Conservation (phyloP, 2,888 invertebrate genomes). For the Amphipyra tragopoginis region DNA sequence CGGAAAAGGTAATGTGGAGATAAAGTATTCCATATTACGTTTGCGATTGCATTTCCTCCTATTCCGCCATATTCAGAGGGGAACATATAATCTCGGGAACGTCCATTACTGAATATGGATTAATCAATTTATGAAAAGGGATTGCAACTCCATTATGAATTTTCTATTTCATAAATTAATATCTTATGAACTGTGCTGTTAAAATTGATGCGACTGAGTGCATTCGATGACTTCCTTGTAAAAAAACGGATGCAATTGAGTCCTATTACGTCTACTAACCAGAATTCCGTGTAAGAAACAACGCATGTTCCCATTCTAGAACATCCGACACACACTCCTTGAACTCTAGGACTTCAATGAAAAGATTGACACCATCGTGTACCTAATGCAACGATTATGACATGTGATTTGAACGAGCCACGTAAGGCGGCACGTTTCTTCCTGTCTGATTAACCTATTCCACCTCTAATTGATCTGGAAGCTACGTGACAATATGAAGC, state of each 20-base stretch:
- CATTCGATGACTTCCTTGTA: conserved; percentile 10
- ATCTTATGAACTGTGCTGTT: no score
- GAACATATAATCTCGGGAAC: no score
- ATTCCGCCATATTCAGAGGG: no score
- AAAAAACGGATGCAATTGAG: conserved; percentile 19
- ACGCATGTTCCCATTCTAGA: conserved; percentile 12
- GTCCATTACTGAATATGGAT: no score
- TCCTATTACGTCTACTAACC: conserved; percentile 19
- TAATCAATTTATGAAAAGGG: background rate
- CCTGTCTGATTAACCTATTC: conserved; percentile 46
- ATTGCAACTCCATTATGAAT: background rate
- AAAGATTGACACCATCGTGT: conserved; percentile 46
- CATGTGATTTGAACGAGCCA: conserved; percentile 25
- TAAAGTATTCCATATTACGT: no score
- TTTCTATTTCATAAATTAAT: no score
- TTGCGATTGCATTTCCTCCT: no score
- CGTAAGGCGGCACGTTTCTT: conserved; percentile 29
- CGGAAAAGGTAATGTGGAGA: no score
- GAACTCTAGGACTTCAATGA: conserved; percentile 41
- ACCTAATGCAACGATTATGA: conserved; percentile 30
- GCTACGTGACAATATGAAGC: conserved; percentile 40
- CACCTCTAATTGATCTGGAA: conserved; percentile 45
- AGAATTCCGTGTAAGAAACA: conserved; percentile 11
- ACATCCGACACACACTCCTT: conserved; percentile 27
- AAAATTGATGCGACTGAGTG: background rate